Evolutionary conservation across 1,140 invertebrate species (phyloP).

Genomic region (Wasmannia auropunctata): DNA sequence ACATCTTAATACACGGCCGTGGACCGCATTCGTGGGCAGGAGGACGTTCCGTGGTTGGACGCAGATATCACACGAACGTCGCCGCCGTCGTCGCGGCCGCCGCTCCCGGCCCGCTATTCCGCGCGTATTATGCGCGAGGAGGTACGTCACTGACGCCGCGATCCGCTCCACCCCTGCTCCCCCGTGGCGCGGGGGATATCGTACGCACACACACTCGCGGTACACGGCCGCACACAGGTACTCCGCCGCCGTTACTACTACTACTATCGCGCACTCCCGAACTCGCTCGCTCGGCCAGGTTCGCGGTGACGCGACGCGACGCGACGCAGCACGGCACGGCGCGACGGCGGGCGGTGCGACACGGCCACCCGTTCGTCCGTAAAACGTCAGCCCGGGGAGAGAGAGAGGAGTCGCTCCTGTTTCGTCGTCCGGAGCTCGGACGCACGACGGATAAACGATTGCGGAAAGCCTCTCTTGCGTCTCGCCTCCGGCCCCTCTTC

Average conservation of each 20-base stretch:
- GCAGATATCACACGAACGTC: background rate
- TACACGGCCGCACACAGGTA: background rate
- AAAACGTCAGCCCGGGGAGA: background rate
- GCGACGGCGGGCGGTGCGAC: slow-evolving; percentile 13
- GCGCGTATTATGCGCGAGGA: slow-evolving; percentile 57
- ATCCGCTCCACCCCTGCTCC: slow-evolving; percentile 3
- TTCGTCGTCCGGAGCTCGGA: background rate
- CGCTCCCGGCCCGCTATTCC: slow-evolving; percentile 22
- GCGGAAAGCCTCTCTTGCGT: no score
- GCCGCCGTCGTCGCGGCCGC: slow-evolving; percentile 15
- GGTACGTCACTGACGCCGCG: slow-evolving; percentile 54
- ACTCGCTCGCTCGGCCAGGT: slow-evolving; percentile 40
- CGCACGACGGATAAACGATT: background rate
- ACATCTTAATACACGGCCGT: slow-evolving; percentile 73
- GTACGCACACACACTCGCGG: slow-evolving; percentile 49
- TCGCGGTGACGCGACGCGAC: slow-evolving; percentile 23
- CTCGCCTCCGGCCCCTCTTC: background rate
- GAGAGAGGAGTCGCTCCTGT: no score
- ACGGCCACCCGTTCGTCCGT: background rate
- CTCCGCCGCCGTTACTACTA: background rate
- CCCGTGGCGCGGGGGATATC: slow-evolving; percentile 12
- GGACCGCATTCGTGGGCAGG: slow-evolving; percentile 71
- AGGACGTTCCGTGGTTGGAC: slow-evolving; percentile 49
- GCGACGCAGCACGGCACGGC: background rate
- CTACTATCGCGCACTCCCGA: slow-evolving; percentile 10